Evolutionary conservation across 2,888 invertebrate species (phyloP), one percentile per base, ranked within the genome.

Genomic region (Elysia crispata): DNA sequence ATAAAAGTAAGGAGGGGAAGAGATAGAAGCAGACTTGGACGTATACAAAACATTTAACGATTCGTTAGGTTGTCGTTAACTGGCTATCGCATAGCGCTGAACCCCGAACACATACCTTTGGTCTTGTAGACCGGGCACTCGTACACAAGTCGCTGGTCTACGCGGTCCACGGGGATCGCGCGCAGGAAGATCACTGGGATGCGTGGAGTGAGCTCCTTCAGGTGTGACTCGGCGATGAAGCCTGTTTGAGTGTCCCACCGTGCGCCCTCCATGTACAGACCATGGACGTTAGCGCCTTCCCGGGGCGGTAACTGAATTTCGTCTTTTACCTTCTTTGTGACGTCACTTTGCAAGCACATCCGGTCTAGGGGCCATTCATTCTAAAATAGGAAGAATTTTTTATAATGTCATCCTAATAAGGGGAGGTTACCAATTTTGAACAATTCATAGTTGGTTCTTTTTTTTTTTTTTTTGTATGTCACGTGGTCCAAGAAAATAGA

Each of bases 91-190:
- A 41, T 6, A 41, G 11, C 41, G 11, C 41, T 11, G 3, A 11
- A 41, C 3, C 41, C 41, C 3, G 41, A 41, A 41, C 41, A 6
- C 41, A 3, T 41, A 41, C 41, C 96, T 81, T 97, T 94, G 0
- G 98, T 98, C 93, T 98, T 98, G 93, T 98, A 98, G 1, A 98
- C 95, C 0, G 98, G 98, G 91, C 98, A 98, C 92, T 97, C 97
- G 93, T 98, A 98, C 95, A 97, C 96, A 91, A 97, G 97, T 77
- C 97, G 94, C 70, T 96, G 93, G 90, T 98, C 98, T 91, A 97
- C 96, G 92, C 98, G 97, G 91, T 98, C 98, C 91, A 98, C 97
- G 18, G 92, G 92, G 70, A 92, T 92, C 73, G 92, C 94, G 91
- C 95, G 96, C 86, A 98, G 95, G 92, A 97, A 97, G 82, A 98